These are phyloP conservation scores for Ptychobarbus kaznakovi DNA, from an alignment of 2,797 vertebrate genomes.

Conservation along the genomic window DNA sequence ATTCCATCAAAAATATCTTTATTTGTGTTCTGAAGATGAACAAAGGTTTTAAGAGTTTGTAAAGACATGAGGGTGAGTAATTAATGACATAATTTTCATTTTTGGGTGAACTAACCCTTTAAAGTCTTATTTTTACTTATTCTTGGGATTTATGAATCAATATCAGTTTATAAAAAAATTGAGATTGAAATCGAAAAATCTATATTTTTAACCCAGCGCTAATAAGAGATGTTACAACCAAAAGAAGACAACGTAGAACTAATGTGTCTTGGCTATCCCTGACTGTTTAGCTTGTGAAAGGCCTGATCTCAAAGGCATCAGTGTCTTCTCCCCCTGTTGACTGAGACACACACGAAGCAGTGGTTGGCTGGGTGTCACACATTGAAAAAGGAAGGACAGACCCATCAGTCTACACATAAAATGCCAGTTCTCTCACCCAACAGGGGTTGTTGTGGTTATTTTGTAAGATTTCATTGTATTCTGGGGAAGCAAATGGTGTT, in stretches of 20 bases:
- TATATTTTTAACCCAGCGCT: neutral
- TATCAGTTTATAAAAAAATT: neutral
- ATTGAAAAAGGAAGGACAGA: constrained; percentile 60
- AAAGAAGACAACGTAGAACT: constrained; percentile 11
- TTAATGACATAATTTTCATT: no score
- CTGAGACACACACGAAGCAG: constrained; percentile 57
- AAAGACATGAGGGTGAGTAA: no score
- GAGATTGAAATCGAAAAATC: neutral
- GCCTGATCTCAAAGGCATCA: constrained; percentile 53
- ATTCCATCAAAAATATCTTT: no score
- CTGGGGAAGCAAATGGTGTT: constrained; percentile 24
- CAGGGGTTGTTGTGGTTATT: constrained; percentile 33
- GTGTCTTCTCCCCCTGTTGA: constrained; percentile 53
- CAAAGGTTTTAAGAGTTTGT: no score
- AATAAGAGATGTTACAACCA: neutral
- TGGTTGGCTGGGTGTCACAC: constrained; percentile 57
- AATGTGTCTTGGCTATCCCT: neutral
- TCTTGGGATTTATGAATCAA: neutral
- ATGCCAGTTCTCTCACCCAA: constrained; percentile 57
- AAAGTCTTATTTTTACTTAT: neutral
- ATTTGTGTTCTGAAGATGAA: no score
- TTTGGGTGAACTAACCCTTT: no score
- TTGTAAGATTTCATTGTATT: constrained; percentile 50
- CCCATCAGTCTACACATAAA: constrained; percentile 65
- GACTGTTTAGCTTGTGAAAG: constrained; percentile 39